Base-by-base conservation (phyloP, 2,888 invertebrate genomes). In the Chalcosyrphus nemorum region DNA sequence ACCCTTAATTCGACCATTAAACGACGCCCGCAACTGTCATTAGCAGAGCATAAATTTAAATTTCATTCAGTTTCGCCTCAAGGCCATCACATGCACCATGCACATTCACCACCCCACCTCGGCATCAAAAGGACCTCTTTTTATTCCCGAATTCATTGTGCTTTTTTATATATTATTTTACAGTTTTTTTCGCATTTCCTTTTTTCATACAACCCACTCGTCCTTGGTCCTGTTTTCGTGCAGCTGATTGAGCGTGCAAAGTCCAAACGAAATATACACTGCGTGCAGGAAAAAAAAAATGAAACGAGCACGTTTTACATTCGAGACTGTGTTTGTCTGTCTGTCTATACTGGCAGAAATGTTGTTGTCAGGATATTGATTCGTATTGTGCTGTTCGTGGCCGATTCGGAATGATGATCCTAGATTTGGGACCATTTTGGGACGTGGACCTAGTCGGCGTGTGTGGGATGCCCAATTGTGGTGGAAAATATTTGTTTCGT, bases 371-470 rank as follows among this genome's bases (percentile, higher is more conserved):
- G 50, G 27, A 13, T 76, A 76, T 76, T 68, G 68, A 68, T 76
- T 77, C 61, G 70, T 54, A 70, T 77, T 61, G 68, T 54, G 76
- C 70, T 70, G 72, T 68, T 70, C 27, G 68, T 35, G 52, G 63
- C 41, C 57, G 57, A 71, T 63, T 71, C 56, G 6, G 19, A 54
- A 63, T 47, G 56, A 63, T 71, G 71, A 56, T 71, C 38, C 77
- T 32, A 38, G 61, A 47, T 52, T 76, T 24, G 59, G 2, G 43
- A 27, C 19, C 15, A 9, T 11, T 17, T 24, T 21, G 24, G 24
- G 17, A 13, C 9, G 7, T 15, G 63, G 13, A 17, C 45, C 57
- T n/a, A 52, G 4, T n/a, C 2, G 2, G 2, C 1, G 32, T 7
- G 19, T 24, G 47, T 50, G 21, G 32, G 21, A 21, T 3, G 29